Base-by-base conservation (phyloP, 2,797 vertebrate genomes). In the Nasua narica region DNA sequence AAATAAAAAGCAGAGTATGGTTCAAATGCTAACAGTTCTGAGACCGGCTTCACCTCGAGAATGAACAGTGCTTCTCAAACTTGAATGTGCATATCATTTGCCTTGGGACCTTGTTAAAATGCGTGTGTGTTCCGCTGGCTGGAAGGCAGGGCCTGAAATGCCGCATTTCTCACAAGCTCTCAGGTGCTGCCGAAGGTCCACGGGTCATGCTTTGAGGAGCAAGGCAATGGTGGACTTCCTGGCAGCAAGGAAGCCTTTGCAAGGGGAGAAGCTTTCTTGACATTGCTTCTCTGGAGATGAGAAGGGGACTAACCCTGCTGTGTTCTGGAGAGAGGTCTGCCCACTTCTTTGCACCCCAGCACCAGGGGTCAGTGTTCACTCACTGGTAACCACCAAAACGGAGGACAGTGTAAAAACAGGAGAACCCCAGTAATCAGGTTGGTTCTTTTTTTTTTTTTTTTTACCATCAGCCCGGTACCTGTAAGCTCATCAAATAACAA, bases 11-110 rank as follows among this genome's bases (percentile, higher is more conserved):
- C 58, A 89, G 40, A 14, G 0, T 35, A 27, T n/a, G 67, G 86
- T 91, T 50, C 29, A 81, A 78, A 37, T 18, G 15, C 37, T 77
- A 56, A 52, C 1, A 3, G 43, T 50, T 40, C 69, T 88, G 21
- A 93, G 25, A 77, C 40, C 27, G 5, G 27, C 54, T 60, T 82
- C 9, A 5, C 40, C 48, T 54, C 77, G 54, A 70, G 76, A 87
- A 77, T 0, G 43, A 15, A 35, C 15, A 62, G 27, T 56, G 84
- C 27, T 72, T 85, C 90, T 70, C 76, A 32, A 77, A 69, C 11
- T 1, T n/a, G 46, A 76, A 35, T 1, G 3, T 50, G n/a, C 8
- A 18, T 4, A 0, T 2, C 0, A 16, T 10, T 27, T 48, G 40
- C 35, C 52, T 52, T 2, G 5, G 29, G 40, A 54, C 7, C 74